Evolutionary conservation across 2,797 vertebrate species (phyloP).

Genomic region (Pangasius larnaudii): DNA sequence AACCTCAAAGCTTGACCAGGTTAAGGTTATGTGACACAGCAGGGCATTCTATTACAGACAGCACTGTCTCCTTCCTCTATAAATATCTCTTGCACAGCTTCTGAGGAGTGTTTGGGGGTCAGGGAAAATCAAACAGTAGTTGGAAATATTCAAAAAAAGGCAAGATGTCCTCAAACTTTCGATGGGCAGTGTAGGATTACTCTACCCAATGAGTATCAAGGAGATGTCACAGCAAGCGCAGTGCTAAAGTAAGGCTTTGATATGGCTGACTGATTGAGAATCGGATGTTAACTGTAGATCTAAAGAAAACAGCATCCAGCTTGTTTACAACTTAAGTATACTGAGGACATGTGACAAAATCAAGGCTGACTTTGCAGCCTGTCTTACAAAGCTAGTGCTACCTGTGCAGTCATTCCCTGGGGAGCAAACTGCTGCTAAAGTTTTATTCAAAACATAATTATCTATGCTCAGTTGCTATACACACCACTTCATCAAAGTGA

Average conservation of each 20-base stretch:
- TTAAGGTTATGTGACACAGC: conserved; percentile 1
- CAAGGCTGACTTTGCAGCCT: not conserved
- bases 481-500: conserved; percentile 7
- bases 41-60: not conserved
- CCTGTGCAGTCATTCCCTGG: not conserved
- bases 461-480: conserved; percentile 3
- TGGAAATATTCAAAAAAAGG: not conserved
- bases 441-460: conserved; percentile 26
- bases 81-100: not conserved
- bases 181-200: not conserved
- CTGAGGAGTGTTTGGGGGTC: not conserved
- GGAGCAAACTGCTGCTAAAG: conserved; percentile 25
- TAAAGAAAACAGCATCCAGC: conserved; percentile 1
- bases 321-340: conserved; percentile 23
- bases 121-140: not conserved
- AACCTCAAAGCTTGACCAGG: not conserved
- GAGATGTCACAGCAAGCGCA: not conserved
- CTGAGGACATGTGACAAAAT: conserved; percentile 16
- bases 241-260: not conserved
- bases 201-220: too few relatives aligned
- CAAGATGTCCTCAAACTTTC: not conserved
- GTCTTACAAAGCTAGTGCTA: conserved; percentile 6
- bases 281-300: not conserved
- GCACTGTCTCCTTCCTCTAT: not conserved
- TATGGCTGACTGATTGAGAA: not conserved